Conservation (phyloP, 1,140 invertebrate genomes). For the Drosophila serrata region DNA sequence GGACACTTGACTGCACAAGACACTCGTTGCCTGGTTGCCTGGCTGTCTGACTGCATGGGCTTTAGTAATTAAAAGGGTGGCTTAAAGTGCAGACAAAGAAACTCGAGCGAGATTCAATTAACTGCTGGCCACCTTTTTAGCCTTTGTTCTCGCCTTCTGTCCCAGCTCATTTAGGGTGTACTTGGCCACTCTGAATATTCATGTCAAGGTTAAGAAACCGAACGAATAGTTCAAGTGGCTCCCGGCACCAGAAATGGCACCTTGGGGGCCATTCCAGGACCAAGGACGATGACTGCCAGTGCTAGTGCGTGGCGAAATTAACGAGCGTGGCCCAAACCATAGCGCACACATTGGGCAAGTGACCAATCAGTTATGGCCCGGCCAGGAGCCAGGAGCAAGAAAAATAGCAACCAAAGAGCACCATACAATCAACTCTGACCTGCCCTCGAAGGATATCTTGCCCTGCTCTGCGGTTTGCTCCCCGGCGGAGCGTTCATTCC, state of each 20-base stretch:
- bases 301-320: conserved; percentile 64
- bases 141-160: conserved; percentile 27
- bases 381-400: conserved; percentile 24
- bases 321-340: conserved; percentile 42
- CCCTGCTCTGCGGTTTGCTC: conserved; percentile 34
- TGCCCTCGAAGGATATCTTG: conserved; percentile 49
- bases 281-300: conserved; percentile 55
- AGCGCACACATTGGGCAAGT: conserved; percentile 34
- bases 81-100: conserved; percentile 26
- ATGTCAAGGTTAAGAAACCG: conserved; percentile 68
- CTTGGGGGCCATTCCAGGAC: conserved; percentile 51
- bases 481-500: conserved; percentile 57
- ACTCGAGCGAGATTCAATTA: conserved; percentile 52
- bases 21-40: not conserved
- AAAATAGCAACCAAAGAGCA: conserved; percentile 1
- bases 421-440: conserved; percentile 82
- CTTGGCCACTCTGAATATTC: conserved; percentile 52
- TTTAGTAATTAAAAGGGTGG: conserved; percentile 61
- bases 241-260: conserved; percentile 62
- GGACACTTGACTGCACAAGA: conserved; percentile 57
- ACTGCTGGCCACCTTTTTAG: conserved; percentile 47
- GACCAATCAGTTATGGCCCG: conserved; percentile 74
- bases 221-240: conserved; percentile 34
- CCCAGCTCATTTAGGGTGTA: conserved; percentile 5
- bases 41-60: not conserved